Base-by-base conservation (phyloP, 1,140 invertebrate species). In the Hesperophylax magnus region DNA sequence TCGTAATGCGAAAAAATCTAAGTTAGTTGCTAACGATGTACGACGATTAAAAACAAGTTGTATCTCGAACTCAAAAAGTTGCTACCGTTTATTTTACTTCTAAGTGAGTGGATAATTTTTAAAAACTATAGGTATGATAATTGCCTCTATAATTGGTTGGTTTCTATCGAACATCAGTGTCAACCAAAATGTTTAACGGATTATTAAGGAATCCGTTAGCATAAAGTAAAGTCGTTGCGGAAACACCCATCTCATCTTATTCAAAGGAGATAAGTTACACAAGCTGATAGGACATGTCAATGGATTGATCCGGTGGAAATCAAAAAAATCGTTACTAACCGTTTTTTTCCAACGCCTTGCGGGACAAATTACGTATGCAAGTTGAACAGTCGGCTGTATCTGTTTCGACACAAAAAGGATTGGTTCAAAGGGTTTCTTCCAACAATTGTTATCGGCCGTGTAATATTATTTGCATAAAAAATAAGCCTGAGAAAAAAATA, bases 401-500 rank as follows among this genome's bases (percentile, higher is more conserved):
- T 81, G 83, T 84, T 77, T 47, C 65, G 60, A 60, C 63, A 77
- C 74, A 80, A 81, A 84, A 79, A 79, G 74, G 61, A 78, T 71
- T 79, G 18, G 72, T 63, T 78, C 75, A 79, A 84, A 84, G 74
- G 82, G 75, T 81, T 81, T 77, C 78, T 83, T 81, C 52, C 77
- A 60, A 34, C 77, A 61, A 82, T 84, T 84, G 83, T 82, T 81
- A 78, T 79, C 80, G 78, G 47, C 82, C 53, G 79, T 76, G 79
- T 82, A 69, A 75, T 80, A 76, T 78, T 79, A 84, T 84, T 84
- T 84, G 83, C 83, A 84, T 84, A 84, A 84, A 81, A 84, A 82
- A 84, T 80, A 81, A 79, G 80, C 83, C 78, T 84, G 83, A 84
- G 83, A 84, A 84, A 80, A 81, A 84, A 84, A 80, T 72, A 54